Evolutionary conservation across 2,888 invertebrate genomes (phyloP).

Genomic region (Podotricha telesiphe): DNA sequence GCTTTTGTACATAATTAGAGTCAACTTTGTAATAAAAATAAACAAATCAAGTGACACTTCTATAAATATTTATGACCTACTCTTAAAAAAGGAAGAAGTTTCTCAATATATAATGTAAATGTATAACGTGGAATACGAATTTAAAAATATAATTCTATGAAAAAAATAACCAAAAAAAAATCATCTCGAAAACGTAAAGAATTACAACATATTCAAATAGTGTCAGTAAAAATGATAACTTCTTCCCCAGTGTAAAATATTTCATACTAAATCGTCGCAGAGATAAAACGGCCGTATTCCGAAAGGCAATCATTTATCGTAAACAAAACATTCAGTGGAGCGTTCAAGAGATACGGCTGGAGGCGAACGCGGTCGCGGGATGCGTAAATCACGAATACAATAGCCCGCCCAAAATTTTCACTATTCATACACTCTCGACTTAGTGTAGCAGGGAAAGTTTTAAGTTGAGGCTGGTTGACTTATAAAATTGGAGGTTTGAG

Average conservation of each 20-base stretch:
- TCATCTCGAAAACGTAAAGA: neutral
- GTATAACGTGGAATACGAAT: neutral
- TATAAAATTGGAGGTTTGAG: no score
- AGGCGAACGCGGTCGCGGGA: slow-evolving; percentile 43
- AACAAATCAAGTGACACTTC: no score
- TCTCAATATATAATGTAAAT: no score
- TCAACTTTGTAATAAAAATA: no score
- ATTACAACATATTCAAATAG: slow-evolving; percentile 33
- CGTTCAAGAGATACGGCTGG: slow-evolving; percentile 47
- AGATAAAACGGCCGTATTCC: slow-evolving; percentile 43
- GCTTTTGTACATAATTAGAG: no score
- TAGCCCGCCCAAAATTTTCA: slow-evolving; percentile 26
- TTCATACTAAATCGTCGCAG: slow-evolving; percentile 36
- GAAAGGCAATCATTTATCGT: slow-evolving; percentile 46
- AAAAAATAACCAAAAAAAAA: neutral
- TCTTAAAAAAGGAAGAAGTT: no score
- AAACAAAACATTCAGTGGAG: slow-evolving; percentile 47
- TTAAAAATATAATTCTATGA: neutral
- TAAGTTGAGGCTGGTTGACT: neutral
- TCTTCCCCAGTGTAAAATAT: slow-evolving; percentile 27
- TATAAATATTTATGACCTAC: no score
- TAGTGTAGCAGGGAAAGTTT: slow-evolving; percentile 7
- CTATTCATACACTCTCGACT: slow-evolving; percentile 29
- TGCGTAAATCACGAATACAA: slow-evolving; percentile 48
- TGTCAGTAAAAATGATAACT: slow-evolving; percentile 36